Evolutionary conservation across 2,888 invertebrate genomes (phyloP).

Genomic region (Parnassius mnemosyne): DNA sequence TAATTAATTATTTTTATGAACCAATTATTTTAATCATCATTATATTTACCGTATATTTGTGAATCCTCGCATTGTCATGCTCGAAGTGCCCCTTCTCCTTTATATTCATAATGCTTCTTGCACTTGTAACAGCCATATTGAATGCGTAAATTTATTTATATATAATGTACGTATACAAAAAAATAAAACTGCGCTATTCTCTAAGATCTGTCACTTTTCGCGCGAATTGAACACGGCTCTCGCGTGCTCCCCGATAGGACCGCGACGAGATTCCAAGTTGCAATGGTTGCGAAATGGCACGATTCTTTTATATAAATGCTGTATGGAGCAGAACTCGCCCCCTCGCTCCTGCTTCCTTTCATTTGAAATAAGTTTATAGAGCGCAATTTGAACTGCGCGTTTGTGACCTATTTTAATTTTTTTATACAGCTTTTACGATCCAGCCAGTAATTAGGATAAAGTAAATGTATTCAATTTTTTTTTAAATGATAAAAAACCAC

Average conservation of each 20-base stretch:
- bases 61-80: slow-evolving; percentile 65
- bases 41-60: slow-evolving; percentile 71
- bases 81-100: slow-evolving; percentile 69
- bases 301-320: slow-evolving; percentile 74
- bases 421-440: no score
- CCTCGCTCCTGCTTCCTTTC: slow-evolving; percentile 64
- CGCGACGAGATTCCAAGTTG: slow-evolving; percentile 72
- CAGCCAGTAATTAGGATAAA: no score
- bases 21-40: neutral
- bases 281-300: slow-evolving; percentile 71
- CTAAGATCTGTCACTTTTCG: slow-evolving; percentile 62
- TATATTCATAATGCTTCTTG: slow-evolving; percentile 64
- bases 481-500: no score
- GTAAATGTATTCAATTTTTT: no score
- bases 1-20: no score
- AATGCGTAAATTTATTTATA: slow-evolving; percentile 28
- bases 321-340: slow-evolving; percentile 55
- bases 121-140: slow-evolving; percentile 73
- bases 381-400: neutral
- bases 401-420: slow-evolving; percentile 2
- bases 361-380: slow-evolving; percentile 30
- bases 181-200: slow-evolving; percentile 38
- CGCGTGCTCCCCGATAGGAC: slow-evolving; percentile 62
- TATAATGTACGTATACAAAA: slow-evolving; percentile 16
- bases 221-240: slow-evolving; percentile 60